These are phyloP conservation scores for Propithecus perrieri DNA, from an alignment of 2,797 vertebrate genomes.

Conservation along the genomic window DNA sequence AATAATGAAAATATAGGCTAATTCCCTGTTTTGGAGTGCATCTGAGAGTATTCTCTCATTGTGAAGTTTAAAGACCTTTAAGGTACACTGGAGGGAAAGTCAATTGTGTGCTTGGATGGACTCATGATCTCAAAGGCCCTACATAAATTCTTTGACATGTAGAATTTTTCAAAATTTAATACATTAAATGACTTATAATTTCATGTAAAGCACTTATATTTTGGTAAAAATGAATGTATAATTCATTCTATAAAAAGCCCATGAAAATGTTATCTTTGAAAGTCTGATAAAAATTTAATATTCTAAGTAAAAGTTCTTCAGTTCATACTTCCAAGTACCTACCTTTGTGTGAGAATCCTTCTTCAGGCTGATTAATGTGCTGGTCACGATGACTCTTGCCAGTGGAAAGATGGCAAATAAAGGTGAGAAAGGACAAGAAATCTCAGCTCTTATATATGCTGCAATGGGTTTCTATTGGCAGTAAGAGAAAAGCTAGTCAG, in stretches of 20 bases:
- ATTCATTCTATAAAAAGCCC: not conserved
- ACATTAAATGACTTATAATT: not conserved
- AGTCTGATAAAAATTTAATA: not conserved
- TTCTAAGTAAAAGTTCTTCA: not conserved
- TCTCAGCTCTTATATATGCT: slow-evolving; percentile 35
- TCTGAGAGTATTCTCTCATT: not conserved
- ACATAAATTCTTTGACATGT: not conserved
- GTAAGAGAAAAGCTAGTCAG: not conserved
- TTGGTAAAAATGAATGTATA: not conserved
- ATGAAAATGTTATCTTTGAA: not conserved
- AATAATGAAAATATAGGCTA: not conserved
- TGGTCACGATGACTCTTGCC: not conserved
- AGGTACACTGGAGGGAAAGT: not conserved
- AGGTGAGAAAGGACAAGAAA: not conserved
- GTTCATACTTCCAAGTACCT: not conserved
- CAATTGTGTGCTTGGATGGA: not conserved
- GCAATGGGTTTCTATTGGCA: not conserved
- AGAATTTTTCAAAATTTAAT: not conserved
- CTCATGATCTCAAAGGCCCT: not conserved
- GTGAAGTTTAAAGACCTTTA: not conserved
- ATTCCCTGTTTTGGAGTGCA: not conserved
- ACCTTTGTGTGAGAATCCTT: not conserved
- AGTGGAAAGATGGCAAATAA: not conserved
- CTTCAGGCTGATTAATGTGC: not conserved
- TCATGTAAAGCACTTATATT: not conserved